Base-by-base conservation (phyloP, 2,113 vertebrate genomes). In the Scophthalmus maximus region DNA sequence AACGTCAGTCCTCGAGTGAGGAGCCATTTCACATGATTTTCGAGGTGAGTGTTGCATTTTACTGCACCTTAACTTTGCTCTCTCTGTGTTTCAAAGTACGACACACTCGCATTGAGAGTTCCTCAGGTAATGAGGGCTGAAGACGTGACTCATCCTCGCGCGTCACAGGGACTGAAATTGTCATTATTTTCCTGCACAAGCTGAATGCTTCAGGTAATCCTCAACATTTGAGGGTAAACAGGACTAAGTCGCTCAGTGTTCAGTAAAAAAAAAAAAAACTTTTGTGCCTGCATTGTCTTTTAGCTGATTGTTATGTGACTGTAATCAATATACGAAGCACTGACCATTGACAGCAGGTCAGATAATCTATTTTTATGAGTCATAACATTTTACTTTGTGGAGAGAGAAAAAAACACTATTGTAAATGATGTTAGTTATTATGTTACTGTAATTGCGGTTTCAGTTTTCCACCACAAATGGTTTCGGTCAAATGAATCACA, bases 61-160 rank as follows among this genome's bases (percentile, higher is more conserved):
- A 38, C 46, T 32, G 50, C 57, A 55, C 25, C 44, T 68, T 2
- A 44, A 44, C 25, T 27, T 8, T 12, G 36, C 42, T 51, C 46
- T n/a, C 25, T 51, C 52, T 53, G n/a, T n/a, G 18, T 40, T 60
- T 46, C 20, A 72, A 59, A 46, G 30, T 29, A 34, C 3, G 1
- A 56, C 71, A 25, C 23, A 49, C 23, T 14, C 10, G 14, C 2
- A 4, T 36, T 36, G 4, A 36, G 3, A 1, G 6, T 26, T n/a
- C 30, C 63, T 34, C 50, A 74, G 72, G 73, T 84, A 70, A 78
- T 57, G 34, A 72, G 34, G 34, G 10, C 14, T 57, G 29, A 65
- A 57, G 58, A 55, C 36, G 27, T 73, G 78, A 86, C 52, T 86
- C 77, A 81, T 72, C 4, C 23, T 38, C 9, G 5, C 50, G 55